Evolutionary conservation across 2,888 invertebrate genomes (phyloP).

Genomic region (Coleophora deauratella): DNA sequence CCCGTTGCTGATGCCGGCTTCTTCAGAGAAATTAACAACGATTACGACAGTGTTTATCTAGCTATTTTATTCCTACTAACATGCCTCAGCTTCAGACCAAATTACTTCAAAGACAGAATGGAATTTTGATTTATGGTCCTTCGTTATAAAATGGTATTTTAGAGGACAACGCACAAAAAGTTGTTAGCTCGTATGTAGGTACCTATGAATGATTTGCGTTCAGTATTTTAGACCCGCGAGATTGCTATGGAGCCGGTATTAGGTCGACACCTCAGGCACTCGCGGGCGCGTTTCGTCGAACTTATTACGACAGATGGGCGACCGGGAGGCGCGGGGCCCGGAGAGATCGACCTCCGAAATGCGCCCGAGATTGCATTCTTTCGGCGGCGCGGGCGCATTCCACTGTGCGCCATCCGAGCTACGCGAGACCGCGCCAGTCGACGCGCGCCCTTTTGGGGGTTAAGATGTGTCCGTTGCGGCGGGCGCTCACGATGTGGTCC

Average conservation of each 20-base stretch:
- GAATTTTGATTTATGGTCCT: background rate
- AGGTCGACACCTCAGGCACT: conserved; percentile 47
- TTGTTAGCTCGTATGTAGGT: conserved; percentile 7
- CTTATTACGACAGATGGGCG: conserved; percentile 72
- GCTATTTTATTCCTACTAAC: conserved; percentile 6
- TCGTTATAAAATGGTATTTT: conserved; percentile 5
- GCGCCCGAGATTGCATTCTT: conserved; percentile 76
- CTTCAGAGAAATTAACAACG: conserved; percentile 33
- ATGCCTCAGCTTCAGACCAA: background rate
- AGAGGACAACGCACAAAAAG: conserved; percentile 5
- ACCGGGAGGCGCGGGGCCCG: conserved; percentile 60
- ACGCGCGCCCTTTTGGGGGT: conserved; percentile 73
- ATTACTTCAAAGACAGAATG: conserved; percentile 1
- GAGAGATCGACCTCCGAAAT: conserved; percentile 75
- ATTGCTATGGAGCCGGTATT: conserved; percentile 38
- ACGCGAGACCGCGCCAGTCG: conserved; percentile 68
- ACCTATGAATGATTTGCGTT: conserved; percentile 56
- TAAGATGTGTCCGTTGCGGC: conserved; percentile 72
- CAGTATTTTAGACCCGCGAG: conserved; percentile 43
- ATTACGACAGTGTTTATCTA: conserved; percentile 41
- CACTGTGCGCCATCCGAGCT: conserved; percentile 66
- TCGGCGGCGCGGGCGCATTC: conserved; percentile 74
- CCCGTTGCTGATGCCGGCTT: conserved; percentile 33
- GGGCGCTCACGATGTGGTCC: conserved; percentile 71
- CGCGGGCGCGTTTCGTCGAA: conserved; percentile 64